Evolutionary conservation across 1,140 invertebrate species (phyloP), one percentile per base, ranked within the genome.

Genomic region (Dinothrombium tinctorium): DNA sequence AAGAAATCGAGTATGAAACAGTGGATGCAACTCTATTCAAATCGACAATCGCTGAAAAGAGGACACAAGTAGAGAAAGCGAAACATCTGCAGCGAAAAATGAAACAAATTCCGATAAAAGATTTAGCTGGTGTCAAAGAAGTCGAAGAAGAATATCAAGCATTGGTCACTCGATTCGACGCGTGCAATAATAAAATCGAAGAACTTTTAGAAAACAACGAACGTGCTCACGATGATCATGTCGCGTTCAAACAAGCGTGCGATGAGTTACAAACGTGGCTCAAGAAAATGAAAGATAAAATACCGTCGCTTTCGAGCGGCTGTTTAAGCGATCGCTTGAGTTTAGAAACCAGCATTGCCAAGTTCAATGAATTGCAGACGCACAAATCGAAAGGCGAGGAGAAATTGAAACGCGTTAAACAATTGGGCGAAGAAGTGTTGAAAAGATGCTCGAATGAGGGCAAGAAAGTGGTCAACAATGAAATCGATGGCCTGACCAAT

Each of bases 311-410:
- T 41, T 81, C 83, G 46, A 21, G 12, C 22, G 69, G 74, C 47
- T 72, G 76, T 8, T 55, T 86, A 0, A 76, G 76, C 51, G 82
- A 87, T 51, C 80, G 83, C 59, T 54, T 84, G 33, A 75, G 79
- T 1, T 74, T 89, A 44, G 82, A 89, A 56, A 76, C 77, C 52
- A 76, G 76, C 8, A 73, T 82, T 0, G 71, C 75, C 17, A 81
- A 37, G 40, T 32, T 43, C 7, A 32, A 51, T 51, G 71, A 74
- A 46, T 56, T 87, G 4, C 58, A 86, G 6, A 84, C 84, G 47
- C 83, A 86, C 52, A 76, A 83, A 60, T 76, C 81, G 22, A 80
- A 86, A 63, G 83, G 82, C 12, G 78, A 84, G 56, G 56, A 86
- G 0, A 60, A 87, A 28, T 66, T 87, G 11, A 81, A 87, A 53